Evolutionary conservation across 2,113 vertebrate genomes (phyloP).

Genomic region (Chamaea fasciata): DNA sequence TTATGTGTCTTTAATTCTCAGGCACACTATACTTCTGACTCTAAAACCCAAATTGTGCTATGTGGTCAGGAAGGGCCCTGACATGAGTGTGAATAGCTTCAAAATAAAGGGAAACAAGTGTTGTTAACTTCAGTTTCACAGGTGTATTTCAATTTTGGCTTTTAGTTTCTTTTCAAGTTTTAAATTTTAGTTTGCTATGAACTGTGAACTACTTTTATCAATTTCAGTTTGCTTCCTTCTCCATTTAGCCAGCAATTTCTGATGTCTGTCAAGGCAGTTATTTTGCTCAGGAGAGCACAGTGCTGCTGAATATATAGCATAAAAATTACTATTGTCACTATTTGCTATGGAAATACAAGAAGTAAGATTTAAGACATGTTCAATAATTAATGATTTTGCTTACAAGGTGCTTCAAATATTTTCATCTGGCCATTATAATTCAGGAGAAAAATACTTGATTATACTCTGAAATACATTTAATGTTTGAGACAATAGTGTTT

Average conservation of each 20-base stretch:
- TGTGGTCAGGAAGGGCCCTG: neutral
- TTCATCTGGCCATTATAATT: neutral
- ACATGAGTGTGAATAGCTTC: neutral
- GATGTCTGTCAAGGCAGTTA: rapidly evolving
- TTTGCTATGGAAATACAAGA: neutral
- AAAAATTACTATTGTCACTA: neutral
- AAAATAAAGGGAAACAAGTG: neutral
- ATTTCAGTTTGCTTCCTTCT: neutral
- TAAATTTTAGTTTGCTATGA: neutral
- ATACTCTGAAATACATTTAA: neutral
- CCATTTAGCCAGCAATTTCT: neutral
- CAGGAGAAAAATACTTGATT: neutral
- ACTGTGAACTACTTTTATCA: neutral
- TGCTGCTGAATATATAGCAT: neutral
- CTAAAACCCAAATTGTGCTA: neutral
- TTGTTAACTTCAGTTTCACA: neutral
- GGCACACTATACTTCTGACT: neutral
- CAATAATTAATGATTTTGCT: neutral
- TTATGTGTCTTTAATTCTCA: neutral
- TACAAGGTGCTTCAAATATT: neutral
- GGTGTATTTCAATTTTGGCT: neutral
- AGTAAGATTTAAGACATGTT: neutral
- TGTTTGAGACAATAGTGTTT: neutral
- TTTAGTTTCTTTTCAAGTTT: neutral
- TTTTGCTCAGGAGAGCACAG: neutral